Conservation (phyloP, 2,797 vertebrate genomes). For the Okamejei kenojei region DNA sequence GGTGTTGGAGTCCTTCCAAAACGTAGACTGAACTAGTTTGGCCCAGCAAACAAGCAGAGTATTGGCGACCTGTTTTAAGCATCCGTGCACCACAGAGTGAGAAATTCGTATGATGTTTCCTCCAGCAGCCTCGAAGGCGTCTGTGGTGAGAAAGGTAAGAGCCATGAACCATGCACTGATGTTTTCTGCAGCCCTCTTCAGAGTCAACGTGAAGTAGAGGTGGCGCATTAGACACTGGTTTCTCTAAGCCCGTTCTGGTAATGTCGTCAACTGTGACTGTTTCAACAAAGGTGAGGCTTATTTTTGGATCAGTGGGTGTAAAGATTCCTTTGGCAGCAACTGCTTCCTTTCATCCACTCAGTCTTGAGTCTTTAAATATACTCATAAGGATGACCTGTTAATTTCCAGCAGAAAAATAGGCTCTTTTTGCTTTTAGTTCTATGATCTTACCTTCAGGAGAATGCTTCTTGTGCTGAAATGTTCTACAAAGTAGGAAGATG, state of each 20-base stretch:
- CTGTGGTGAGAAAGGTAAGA: neutral
- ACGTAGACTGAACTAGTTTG: neutral
- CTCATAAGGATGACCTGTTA: neutral
- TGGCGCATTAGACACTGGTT: neutral
- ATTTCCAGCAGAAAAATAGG: slow-evolving; percentile 7
- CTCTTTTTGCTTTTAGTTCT: neutral
- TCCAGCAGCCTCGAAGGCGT: slow-evolving; percentile 11
- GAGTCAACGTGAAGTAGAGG: neutral
- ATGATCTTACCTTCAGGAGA: neutral
- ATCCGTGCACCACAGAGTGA: neutral
- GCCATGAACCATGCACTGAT: neutral
- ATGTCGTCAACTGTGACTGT: slow-evolving; percentile 33
- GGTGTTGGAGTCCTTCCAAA: neutral
- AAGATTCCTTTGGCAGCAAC: slow-evolving; percentile 14
- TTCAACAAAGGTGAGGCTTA: slow-evolving; percentile 27
- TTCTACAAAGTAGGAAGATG: neutral
- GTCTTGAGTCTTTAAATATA: slow-evolving; percentile 20
- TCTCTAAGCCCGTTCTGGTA: slow-evolving; percentile 8
- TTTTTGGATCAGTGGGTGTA: slow-evolving; percentile 25
- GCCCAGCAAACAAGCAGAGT: neutral
- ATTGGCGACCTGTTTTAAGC: neutral
- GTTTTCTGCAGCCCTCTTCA: neutral
- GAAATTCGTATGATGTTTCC: neutral
- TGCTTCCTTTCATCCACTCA: neutral
- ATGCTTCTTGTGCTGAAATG: neutral